Percentiles rank a stretch among this genome's conserved stretches.
These are phyloP conservation scores for Myopa tessellatipennis DNA, from an alignment of 2,888 invertebrate genomes.

Conservation along the genomic window DNA sequence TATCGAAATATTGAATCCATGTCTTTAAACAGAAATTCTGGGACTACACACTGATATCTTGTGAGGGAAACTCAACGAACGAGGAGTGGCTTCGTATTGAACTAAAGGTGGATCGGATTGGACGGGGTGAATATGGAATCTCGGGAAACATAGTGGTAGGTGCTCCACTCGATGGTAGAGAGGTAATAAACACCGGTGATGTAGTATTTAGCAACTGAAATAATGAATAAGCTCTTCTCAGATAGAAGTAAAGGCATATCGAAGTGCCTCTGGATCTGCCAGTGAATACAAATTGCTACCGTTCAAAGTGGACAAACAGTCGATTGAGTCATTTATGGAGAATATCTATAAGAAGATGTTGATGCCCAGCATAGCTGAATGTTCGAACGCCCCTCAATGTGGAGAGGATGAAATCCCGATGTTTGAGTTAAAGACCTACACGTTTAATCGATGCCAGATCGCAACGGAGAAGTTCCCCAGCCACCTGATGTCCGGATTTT, in stretches of 20 bases:
- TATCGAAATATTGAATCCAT: not conserved
- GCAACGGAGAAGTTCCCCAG: not conserved
- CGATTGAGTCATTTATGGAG: not conserved
- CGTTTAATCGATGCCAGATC: not conserved
- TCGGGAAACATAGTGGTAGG: not conserved
- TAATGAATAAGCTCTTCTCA: not conserved
- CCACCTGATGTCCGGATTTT: not conserved
- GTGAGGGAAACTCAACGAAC: not conserved
- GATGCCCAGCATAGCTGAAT: not conserved
- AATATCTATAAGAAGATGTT: constrained; percentile 1
- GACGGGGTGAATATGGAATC: not conserved
- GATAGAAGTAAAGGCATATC: constrained; percentile 11
- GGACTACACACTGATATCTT: not conserved
- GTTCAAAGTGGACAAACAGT: not conserved
- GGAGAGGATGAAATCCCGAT: not conserved
- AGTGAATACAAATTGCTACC: constrained; percentile 9
- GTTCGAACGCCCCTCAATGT: not conserved
- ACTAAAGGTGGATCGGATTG: not conserved
- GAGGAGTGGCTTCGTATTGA: not conserved
- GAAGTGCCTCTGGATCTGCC: constrained; percentile 10
- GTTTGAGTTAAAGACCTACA: not conserved
- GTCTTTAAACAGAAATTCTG: not conserved
- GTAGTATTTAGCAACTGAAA: not conserved
- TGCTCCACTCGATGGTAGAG: not conserved
- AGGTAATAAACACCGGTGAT: not conserved